Conservation (phyloP, 53 echinoderm and acorn worm genomes). For the Henricia sp. region DNA sequence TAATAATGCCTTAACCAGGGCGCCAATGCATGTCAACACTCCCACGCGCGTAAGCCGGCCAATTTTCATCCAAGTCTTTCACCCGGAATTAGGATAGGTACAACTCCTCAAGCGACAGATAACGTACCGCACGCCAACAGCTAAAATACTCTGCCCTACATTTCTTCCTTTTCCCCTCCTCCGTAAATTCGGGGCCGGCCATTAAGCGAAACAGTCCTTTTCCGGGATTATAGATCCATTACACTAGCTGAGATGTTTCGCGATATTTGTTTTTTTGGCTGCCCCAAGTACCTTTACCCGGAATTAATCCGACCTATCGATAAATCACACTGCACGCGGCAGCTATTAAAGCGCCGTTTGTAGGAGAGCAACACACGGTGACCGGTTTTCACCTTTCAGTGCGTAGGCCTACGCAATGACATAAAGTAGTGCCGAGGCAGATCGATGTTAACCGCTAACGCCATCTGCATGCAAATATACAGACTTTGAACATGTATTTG, state of each 20-base stretch:
- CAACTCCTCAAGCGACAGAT: constrained; percentile 8
- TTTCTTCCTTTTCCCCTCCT: not conserved
- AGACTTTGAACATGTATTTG: no score
- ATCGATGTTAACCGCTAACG: no score
- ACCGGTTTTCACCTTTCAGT: constrained; percentile 13
- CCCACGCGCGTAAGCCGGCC: not conserved
- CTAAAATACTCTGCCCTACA: not conserved
- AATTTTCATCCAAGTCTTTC: not conserved
- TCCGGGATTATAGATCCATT: constrained; percentile 31
- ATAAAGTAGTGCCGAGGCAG: constrained; percentile 36
- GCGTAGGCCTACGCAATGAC: constrained; percentile 6
- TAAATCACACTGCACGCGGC: constrained; percentile 34
- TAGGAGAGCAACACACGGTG: not conserved
- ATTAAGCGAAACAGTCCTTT: not conserved
- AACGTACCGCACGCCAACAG: not conserved
- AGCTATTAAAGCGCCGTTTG: not conserved
- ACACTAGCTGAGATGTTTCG: not conserved
- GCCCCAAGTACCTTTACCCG: constrained; percentile 16
- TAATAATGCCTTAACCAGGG: constrained; percentile 38
- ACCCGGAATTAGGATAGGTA: constrained; percentile 4
- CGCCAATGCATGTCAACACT: constrained; percentile 42
- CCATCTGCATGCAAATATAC: no score
- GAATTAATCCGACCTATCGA: constrained; percentile 32
- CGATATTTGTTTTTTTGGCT: constrained; percentile 26
- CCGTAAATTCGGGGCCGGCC: not conserved